phyloP scores from a whole-genome alignment of 2,113 vertebrate genomes.

The Phyllostomus discolor region DNA sequence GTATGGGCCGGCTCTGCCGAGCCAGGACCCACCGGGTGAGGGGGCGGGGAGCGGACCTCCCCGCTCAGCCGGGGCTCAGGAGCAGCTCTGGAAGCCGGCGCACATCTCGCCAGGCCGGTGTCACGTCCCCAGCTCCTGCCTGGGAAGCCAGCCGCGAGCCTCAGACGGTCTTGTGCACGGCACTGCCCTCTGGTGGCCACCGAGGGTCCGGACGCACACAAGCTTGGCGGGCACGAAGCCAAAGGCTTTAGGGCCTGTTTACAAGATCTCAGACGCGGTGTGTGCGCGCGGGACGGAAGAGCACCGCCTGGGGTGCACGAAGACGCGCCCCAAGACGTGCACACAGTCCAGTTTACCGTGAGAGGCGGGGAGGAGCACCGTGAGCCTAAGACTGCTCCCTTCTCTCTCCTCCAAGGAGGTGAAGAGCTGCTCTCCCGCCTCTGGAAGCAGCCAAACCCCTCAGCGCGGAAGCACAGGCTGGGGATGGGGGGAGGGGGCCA shows the following conservation, averaged over 20 bases:
- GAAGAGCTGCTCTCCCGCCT: not conserved
- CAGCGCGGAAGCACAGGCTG: not conserved
- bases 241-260: constrained; percentile 47
- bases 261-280: not conserved
- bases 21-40: not conserved
- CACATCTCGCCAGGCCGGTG: not conserved
- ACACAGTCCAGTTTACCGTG: not conserved
- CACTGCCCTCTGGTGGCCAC: constrained; percentile 74
- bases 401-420: not conserved
- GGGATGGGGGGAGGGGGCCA: not conserved
- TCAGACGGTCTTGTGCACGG: not conserved
- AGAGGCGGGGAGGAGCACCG: not conserved
- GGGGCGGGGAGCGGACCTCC: not conserved
- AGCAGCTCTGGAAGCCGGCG: not conserved
- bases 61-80: not conserved
- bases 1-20: not conserved
- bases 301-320: not conserved
- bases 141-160: not conserved
- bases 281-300: not conserved
- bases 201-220: not conserved
- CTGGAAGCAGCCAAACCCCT: not conserved
- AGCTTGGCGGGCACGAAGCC: not conserved
- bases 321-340: not conserved
- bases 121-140: not conserved
- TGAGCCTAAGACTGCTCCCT: not conserved